Conservation (phyloP, 1,140 invertebrate genomes). For the Charaxes varanes region DNA sequence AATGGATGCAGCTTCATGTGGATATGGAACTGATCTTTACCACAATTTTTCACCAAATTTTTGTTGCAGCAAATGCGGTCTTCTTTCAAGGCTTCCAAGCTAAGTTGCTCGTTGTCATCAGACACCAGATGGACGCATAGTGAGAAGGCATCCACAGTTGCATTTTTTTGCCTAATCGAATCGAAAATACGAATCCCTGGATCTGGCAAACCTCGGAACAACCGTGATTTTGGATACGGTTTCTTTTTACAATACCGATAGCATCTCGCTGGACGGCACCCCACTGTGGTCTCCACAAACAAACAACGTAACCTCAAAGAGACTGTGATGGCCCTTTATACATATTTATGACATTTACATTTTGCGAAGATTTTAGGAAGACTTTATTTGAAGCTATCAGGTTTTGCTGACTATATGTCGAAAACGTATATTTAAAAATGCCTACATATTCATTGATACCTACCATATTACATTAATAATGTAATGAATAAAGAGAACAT, state of each 20-base stretch:
- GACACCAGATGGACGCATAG: conserved; percentile 98
- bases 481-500: no score
- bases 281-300: conserved; percentile 77
- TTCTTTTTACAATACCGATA: conserved; percentile 99
- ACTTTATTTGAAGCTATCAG: no score
- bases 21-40: conserved; percentile 99
- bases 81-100: conserved; percentile 98
- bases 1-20: conserved; percentile 98
- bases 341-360: no score
- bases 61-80: conserved; percentile 99
- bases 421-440: no score
- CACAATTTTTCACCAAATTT: conserved; percentile 96
- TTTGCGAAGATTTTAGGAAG: no score
- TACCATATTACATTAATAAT: no score
- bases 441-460: no score
- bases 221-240: conserved; percentile 99
- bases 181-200: conserved; percentile 99
- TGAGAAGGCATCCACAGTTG: conserved; percentile 97
- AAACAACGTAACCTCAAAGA: conserved; percentile 52
- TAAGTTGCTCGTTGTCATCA: conserved; percentile 99
- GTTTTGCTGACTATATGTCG: no score
- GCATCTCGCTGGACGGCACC: conserved; percentile 84
- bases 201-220: conserved; percentile 99
- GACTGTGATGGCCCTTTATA: conserved; percentile 31
- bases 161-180: conserved; percentile 98